These are phyloP conservation scores for Mesopsocus fuscifrons DNA, from an alignment of 2,888 invertebrate genomes.

Conservation along the genomic window DNA sequence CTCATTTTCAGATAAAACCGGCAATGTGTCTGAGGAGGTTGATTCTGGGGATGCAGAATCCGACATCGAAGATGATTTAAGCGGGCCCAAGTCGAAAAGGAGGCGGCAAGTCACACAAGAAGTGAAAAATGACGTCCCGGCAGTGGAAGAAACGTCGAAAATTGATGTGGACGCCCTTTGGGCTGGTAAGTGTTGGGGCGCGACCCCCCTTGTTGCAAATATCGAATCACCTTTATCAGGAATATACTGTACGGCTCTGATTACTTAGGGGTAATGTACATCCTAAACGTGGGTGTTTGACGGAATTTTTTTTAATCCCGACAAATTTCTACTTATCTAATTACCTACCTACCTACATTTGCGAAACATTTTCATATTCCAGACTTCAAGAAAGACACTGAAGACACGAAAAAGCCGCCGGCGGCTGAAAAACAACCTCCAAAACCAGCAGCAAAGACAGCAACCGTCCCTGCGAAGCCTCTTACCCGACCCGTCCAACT, in stretches of 20 bases:
- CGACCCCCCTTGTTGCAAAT: no score
- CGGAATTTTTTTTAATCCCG: no score
- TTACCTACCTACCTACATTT: no score
- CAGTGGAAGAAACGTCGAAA: background rate
- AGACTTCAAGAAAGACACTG: conserved; percentile 1
- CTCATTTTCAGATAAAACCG: background rate
- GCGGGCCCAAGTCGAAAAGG: background rate
- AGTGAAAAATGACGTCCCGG: background rate
- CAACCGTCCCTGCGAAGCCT: no score
- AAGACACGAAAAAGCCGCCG: background rate
- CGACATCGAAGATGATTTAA: background rate
- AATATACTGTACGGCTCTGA: no score
- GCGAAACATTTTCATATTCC: no score
- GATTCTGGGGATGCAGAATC: background rate
- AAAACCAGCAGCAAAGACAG: background rate
- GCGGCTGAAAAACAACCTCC: background rate
- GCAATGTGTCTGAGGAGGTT: background rate
- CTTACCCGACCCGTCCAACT: no score
- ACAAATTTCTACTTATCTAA: no score
- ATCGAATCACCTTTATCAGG: no score
- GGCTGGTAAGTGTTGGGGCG: background rate
- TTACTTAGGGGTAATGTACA: no score
- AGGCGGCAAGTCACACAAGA: background rate
- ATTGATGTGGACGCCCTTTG: conserved; percentile 1
- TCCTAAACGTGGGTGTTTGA: no score